Evolutionary conservation across 2,888 invertebrate genomes (phyloP).

Genomic region (Drosophila mercatorum): DNA sequence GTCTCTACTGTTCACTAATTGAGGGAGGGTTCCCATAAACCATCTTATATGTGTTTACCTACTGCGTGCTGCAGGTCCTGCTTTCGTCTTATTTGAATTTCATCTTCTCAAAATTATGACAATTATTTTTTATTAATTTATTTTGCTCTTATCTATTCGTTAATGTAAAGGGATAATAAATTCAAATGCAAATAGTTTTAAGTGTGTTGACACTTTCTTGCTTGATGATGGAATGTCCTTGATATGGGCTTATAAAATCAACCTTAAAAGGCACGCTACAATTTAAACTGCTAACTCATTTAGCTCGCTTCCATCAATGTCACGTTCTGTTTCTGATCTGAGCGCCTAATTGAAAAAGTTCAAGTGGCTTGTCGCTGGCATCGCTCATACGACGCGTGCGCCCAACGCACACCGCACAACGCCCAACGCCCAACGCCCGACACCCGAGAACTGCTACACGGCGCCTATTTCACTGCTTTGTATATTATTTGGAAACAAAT

Average conservation of each 20-base stretch:
- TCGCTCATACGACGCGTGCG: constrained; percentile 66
- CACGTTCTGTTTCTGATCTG: constrained; percentile 56
- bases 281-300: neutral
- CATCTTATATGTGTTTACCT: no score
- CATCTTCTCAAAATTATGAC: no score
- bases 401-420: constrained; percentile 14
- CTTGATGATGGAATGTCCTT: no score
- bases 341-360: constrained; percentile 72
- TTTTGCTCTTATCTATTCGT: no score
- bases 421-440: neutral
- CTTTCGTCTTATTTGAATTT: no score
- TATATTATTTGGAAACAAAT: constrained; percentile 51
- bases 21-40: no score
- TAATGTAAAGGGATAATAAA: no score
- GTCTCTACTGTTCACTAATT: no score
- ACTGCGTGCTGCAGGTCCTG: no score
- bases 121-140: no score
- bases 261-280: neutral
- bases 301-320: constrained; percentile 42
- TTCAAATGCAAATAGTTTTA: no score
- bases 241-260: neutral
- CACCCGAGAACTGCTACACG: constrained; percentile 1
- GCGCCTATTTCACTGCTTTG: constrained; percentile 24
- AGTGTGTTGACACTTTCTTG: no score
- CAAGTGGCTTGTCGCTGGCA: constrained; percentile 50